Percentiles rank a stretch among this genome's conserved stretches.
These are phyloP conservation scores for Hydropotes inermis DNA, from an alignment of 2,113 vertebrate genomes.

Conservation along the genomic window DNA sequence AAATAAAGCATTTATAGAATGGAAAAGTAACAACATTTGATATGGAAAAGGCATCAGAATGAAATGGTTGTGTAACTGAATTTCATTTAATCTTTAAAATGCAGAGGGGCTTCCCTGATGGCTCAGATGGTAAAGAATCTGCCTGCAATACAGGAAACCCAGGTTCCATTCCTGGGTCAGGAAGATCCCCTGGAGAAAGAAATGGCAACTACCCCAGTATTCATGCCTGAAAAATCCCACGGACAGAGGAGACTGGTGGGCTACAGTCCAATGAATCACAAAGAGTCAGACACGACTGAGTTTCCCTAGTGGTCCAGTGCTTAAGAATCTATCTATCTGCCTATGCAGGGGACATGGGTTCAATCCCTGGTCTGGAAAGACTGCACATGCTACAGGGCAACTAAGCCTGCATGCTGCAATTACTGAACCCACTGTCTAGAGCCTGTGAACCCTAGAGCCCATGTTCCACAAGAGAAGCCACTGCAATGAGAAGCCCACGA, in stretches of 20 bases:
- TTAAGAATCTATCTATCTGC: not conserved
- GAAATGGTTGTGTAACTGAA: not conserved
- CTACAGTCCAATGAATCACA: not conserved
- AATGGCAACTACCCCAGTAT: not conserved
- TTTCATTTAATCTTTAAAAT: not conserved
- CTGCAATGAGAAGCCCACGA: not conserved
- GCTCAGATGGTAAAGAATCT: not conserved
- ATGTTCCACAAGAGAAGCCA: not conserved
- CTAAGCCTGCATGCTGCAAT: not conserved
- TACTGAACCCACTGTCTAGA: not conserved
- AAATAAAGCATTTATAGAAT: not conserved
- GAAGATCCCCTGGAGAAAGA: not conserved
- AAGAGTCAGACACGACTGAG: not conserved
- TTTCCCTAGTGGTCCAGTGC: not conserved
- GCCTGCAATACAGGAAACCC: not conserved
- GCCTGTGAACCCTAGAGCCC: not conserved
- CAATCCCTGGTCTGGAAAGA: not conserved
- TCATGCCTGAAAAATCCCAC: not conserved
- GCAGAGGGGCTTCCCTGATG: not conserved
- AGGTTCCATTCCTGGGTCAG: not conserved
- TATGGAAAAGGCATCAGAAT: not conserved
- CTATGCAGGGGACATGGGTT: not conserved
- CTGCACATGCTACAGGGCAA: fast-evolving
- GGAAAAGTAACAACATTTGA: not conserved
- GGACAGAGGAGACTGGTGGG: not conserved